A percentile compares a stretch with the other conserved stretches of the same genome.
phyloP scores from a whole-genome alignment of 2,888 invertebrate species.

The Julus scandinavius region DNA sequence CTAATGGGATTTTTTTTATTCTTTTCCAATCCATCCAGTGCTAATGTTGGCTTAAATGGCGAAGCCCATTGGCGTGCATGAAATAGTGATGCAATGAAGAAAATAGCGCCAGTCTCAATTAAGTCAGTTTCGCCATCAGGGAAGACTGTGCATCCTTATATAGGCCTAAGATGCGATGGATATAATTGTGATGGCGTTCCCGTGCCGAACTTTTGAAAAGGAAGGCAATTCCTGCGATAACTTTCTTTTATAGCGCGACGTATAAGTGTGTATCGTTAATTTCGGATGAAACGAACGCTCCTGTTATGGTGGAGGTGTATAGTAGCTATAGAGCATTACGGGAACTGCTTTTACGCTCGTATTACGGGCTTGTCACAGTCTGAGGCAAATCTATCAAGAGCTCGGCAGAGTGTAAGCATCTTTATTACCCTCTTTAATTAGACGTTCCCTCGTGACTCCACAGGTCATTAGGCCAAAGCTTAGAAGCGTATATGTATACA shows the following conservation, averaged over 20 bases:
- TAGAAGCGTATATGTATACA: not conserved
- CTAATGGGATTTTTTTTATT: not conserved
- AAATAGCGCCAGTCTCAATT: not conserved
- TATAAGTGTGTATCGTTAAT: conserved; percentile 11
- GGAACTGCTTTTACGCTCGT: not conserved
- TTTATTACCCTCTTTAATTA: conserved; percentile 18
- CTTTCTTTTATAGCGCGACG: conserved; percentile 6
- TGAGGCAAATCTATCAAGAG: conserved; percentile 10
- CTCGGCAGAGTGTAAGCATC: conserved; percentile 10
- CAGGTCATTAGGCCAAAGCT: conserved; percentile 18
- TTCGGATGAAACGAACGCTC: conserved; percentile 9
- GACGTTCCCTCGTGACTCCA: conserved; percentile 18
- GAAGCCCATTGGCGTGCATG: not conserved
- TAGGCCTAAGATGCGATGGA: not conserved
- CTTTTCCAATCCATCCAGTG: not conserved
- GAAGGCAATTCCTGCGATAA: conserved; percentile 18
- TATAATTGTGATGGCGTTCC: not conserved
- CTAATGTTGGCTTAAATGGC: not conserved
- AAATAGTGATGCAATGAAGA: not conserved
- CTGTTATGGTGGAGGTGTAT: not conserved
- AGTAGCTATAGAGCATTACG: not conserved
- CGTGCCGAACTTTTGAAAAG: conserved; percentile 7
- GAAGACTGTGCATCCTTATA: not conserved
- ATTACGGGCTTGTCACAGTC: not conserved
- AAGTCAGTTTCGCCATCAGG: conserved; percentile 1